Base-by-base conservation (phyloP, 2,888 invertebrate species). In the Polydesmus complanatus region DNA sequence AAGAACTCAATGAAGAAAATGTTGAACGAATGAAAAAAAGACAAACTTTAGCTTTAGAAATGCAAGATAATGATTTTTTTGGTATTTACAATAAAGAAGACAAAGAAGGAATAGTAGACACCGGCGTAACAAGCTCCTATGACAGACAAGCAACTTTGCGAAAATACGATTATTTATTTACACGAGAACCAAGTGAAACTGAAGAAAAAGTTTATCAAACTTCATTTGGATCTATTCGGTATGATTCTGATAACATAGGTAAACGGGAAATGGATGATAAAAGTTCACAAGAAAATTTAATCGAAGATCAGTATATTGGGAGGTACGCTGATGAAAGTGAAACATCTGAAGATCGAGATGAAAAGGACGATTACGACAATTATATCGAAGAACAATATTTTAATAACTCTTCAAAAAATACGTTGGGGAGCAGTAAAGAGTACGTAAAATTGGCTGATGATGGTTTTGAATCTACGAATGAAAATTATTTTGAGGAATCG, bases 241-340 rank as follows among this genome's bases (percentile, higher is more conserved):
- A 59, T 50, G 63, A 63, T 51, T 2, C 21, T 14, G 56, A 63
- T 23, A 63, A 63, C 27, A 5, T 1, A 3, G 23, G 27, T 22
- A 8, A 8, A 19, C 51, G 22, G n/a, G 8, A 51, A 8, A 54
- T 54, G 27, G 23, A 52, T 19, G n/a, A 14, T 14, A 52, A 52
- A 48, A 48, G 18, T 23, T 19, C 8, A 3, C 19, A 18, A 26
- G 19, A 14, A 14, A 58, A 49, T 55, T 48, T n/a, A 49, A 56
- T 62, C 19, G 62, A 62, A 8, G 56, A 61, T 8, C 62, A 62
- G 25, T 62, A 62, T 61, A 61, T 62, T 26, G 56, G 60, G 2
- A 27, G 21, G 2, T 23, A 23, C 3, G 22, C 11, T n/a, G 8
- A 8, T 19, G 22, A 14, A 14, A 21, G 8, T n/a, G 22, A 51